Base-by-base conservation (phyloP, 2,797 vertebrate genomes). In the Pangasius sanitwongsei region DNA sequence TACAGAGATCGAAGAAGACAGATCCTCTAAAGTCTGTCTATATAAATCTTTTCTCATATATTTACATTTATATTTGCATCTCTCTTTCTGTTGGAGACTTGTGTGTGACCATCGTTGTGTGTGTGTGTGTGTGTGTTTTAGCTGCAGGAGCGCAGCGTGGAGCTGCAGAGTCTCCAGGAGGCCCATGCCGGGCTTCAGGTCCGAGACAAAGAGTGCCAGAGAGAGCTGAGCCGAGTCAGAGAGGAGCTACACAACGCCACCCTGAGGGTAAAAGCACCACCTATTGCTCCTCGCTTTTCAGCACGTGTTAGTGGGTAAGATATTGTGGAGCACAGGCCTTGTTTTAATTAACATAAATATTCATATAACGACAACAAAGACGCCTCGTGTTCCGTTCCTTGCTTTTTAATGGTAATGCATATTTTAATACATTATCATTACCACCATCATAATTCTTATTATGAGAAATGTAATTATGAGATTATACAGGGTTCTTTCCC, bases 391-490 rank as follows among this genome's bases (percentile, higher is more conserved):
- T 94, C 94, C 93, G 92, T 95, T 95, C 94, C 91, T 92, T 91
- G 92, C 93, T 93, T 92, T 69, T 93, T 95, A 95, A 94, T 92
- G 92, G 92, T 95, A 95, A 95, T 96, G 93, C 96, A 95, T 96
- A 96, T 96, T 96, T 96, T 94, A 96, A 96, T 95, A 96, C 93
- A 95, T 96, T 96, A 95, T 95, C 93, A 95, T 95, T 95, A 94
- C 93, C 77, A 90, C 92, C 94, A 92, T 96, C 94, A 94, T 95
- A 95, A 94, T 93, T 96, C 94, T 94, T 95, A 94, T 96, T 93
- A 94, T 94, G 91, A 95, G 95, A 95, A 95, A 93, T 92, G 88
- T 94, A 96, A 96, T 96, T 95, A 95, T 95, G 92, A 93, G 93
- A 96, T 96, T 95, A 65, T 63, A 44, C 81, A 8, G 15, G 48